A percentile compares a stretch with the other conserved stretches of the same genome.
Conservation (phyloP, 1,140 invertebrate genomes). For the Ostrea denselamellosa region DNA sequence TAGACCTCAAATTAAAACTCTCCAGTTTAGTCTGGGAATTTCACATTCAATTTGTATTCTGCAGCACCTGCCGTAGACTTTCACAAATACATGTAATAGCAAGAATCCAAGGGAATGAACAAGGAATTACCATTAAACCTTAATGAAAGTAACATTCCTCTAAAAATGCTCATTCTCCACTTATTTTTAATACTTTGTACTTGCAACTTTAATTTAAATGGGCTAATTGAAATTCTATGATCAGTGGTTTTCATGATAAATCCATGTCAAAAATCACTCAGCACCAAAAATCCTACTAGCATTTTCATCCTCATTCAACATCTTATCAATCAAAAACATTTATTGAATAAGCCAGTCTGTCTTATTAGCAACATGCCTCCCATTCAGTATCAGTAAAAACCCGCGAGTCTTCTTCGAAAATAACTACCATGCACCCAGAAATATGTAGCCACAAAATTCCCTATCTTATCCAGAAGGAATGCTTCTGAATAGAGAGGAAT, state of each 20-base stretch:
- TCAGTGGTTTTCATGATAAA: slow-evolving; percentile 9
- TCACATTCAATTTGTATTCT: neutral
- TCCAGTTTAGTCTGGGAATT: neutral
- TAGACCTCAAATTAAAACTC: neutral
- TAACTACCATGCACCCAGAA: slow-evolving; percentile 10
- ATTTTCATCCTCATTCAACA: neutral
- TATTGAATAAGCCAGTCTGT: slow-evolving; percentile 17
- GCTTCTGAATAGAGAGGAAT: neutral
- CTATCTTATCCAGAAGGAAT: slow-evolving; percentile 29
- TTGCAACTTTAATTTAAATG: neutral
- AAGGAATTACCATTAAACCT: slow-evolving; percentile 14
- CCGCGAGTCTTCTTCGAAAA: neutral
- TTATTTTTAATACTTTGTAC: slow-evolving; percentile 13
- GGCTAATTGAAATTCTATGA: slow-evolving; percentile 19
- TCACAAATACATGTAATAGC: neutral
- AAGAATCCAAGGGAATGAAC: neutral
- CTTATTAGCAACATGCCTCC: slow-evolving; percentile 26
- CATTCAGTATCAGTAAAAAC: slow-evolving; percentile 25
- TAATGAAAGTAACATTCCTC: neutral
- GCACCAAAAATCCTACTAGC: neutral
- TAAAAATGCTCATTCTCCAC: neutral
- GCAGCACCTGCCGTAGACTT: neutral
- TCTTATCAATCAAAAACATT: slow-evolving; percentile 21
- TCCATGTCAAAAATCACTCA: neutral
- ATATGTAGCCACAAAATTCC: slow-evolving; percentile 15